Evolutionary conservation across 2,888 invertebrate species (phyloP).

Genomic region (Hyposoter didymator): DNA sequence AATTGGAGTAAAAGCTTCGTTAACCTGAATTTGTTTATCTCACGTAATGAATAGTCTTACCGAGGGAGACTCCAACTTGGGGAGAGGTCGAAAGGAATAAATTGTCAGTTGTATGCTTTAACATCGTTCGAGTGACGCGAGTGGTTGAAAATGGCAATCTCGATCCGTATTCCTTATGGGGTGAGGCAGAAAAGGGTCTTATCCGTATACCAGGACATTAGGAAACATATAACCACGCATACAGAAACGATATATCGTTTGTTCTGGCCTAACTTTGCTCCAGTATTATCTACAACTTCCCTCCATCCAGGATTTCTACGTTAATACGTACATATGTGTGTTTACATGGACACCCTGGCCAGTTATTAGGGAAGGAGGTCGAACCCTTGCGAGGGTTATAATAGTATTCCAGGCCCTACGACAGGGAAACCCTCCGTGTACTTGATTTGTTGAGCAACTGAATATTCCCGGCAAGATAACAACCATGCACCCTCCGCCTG

Average conservation of each 20-base stretch:
- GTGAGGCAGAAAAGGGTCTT: conserved; percentile 8
- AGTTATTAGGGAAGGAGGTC: conserved; percentile 39
- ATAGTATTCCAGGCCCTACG: conserved; percentile 1
- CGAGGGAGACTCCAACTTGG: background rate
- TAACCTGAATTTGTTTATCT: background rate
- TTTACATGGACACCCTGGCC: background rate
- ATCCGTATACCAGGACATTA: conserved; percentile 26
- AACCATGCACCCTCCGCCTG: background rate
- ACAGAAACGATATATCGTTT: conserved; percentile 16
- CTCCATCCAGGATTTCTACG: background rate
- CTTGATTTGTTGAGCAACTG: conserved; percentile 61
- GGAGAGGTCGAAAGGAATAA: conserved; percentile 12
- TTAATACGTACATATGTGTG: conserved; percentile 23
- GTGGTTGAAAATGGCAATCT: conserved; percentile 51
- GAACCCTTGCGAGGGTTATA: background rate
- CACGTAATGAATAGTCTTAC: background rate
- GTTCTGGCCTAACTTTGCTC: conserved; percentile 24
- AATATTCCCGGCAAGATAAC: conserved; percentile 54
- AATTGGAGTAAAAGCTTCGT: background rate
- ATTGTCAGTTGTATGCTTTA: conserved; percentile 13
- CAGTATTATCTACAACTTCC: conserved; percentile 21
- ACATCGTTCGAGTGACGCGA: conserved; percentile 12
- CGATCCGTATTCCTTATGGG: conserved; percentile 21
- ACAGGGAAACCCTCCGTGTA: conserved; percentile 13
- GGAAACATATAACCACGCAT: conserved; percentile 14